These are phyloP conservation scores for Fulmarus glacialis DNA, from an alignment of 2,113 vertebrate genomes.

Conservation along the genomic window DNA sequence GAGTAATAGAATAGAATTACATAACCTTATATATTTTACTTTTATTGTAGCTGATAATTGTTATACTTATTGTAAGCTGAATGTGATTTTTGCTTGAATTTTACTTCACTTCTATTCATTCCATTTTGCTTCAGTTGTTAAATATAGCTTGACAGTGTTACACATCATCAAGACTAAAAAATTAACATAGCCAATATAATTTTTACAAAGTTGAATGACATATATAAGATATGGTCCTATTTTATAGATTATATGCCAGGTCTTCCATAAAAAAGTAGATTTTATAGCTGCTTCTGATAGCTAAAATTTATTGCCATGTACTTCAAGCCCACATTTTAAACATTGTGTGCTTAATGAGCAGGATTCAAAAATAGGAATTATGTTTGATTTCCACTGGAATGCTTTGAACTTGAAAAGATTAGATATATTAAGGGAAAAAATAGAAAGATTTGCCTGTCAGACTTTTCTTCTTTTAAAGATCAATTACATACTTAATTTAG, in stretches of 20 bases:
- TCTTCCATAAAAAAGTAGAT: slow-evolving; percentile 8
- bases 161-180: background rate
- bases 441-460: slow-evolving; percentile 23
- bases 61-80: background rate
- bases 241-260: background rate
- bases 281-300: slow-evolving; percentile 34
- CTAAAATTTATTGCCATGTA: slow-evolving; percentile 3
- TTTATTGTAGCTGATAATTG: background rate
- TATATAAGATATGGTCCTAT: background rate
- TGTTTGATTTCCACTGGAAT: slow-evolving; percentile 47
- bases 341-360: slow-evolving; percentile 35
- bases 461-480: slow-evolving; percentile 22
- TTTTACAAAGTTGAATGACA: slow-evolving; percentile 4
- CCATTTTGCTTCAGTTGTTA: background rate
- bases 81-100: slow-evolving; percentile 5
- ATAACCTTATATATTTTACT: background rate
- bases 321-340: slow-evolving; percentile 17
- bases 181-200: background rate
- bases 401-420: slow-evolving; percentile 63
- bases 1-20: background rate
- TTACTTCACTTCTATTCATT: background rate
- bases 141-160: background rate
- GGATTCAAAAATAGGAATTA: slow-evolving; percentile 38
- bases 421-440: slow-evolving; percentile 28
- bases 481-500: slow-evolving; percentile 53